phyloP scores from a whole-genome alignment of 1,140 invertebrate genomes.

The Plodia interpunctella region DNA sequence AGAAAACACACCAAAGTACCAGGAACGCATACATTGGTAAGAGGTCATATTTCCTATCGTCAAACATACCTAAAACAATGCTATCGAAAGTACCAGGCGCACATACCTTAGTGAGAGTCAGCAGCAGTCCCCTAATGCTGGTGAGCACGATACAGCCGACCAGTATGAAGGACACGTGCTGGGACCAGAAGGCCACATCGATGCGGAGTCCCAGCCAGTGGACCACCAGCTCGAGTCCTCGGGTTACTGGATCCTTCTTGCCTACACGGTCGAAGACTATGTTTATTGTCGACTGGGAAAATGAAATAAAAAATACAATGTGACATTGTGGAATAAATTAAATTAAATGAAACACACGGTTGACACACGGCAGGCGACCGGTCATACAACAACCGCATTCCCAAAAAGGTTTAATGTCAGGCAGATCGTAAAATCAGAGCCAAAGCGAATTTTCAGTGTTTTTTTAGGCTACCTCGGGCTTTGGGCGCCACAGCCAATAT shows the following conservation, averaged over 20 bases:
- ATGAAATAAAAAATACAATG: too few species aligned
- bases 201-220: conserved; percentile 98
- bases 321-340: too few species aligned
- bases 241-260: conserved; percentile 98
- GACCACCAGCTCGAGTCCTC: conserved; percentile 97
- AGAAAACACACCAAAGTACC: conserved; percentile 1
- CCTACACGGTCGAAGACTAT: conserved; percentile 99
- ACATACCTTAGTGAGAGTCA: conserved; percentile 97
- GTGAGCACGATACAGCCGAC: conserved; percentile 99
- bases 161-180: conserved; percentile 98
- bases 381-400: too few species aligned
- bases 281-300: conserved; percentile 93
- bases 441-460: too few species aligned
- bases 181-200: conserved; percentile 99
- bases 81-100: not conserved
- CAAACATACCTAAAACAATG: too few species aligned
- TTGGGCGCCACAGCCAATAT: too few species aligned
- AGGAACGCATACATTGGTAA: not conserved
- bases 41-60: too few species aligned
- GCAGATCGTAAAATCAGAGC: too few species aligned
- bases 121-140: conserved; percentile 95
- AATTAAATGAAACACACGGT: too few species aligned
- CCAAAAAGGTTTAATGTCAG: too few species aligned
- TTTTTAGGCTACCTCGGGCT: too few species aligned
- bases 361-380: too few species aligned